These are phyloP conservation scores for Cyanoramphus novaezelandiae DNA, from an alignment of 2,113 vertebrate genomes.

Conservation along the genomic window DNA sequence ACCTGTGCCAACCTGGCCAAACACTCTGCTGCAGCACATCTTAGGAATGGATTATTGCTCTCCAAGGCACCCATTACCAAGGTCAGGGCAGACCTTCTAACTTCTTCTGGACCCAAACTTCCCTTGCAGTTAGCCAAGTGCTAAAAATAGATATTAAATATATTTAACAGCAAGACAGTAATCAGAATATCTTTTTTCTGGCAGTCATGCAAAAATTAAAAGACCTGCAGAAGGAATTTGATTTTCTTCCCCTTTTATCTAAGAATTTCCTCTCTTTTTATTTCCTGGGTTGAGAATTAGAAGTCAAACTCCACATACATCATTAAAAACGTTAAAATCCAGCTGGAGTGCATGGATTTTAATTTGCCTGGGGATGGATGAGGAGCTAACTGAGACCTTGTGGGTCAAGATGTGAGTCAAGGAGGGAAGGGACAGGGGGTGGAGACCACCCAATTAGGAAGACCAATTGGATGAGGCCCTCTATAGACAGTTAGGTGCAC, in stretches of 20 bases:
- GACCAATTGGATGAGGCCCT: background rate
- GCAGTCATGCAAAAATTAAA: background rate
- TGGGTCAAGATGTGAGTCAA: background rate
- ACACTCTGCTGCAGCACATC: conserved; percentile 88
- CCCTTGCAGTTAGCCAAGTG: conserved; percentile 73
- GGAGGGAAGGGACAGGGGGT: background rate
- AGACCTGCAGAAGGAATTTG: background rate
- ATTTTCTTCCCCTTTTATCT: background rate
- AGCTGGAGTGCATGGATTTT: background rate
- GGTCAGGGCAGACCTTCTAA: conserved; percentile 76
- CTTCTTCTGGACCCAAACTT: conserved; percentile 82
- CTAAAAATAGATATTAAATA: conserved; percentile 61
- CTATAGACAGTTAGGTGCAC: background rate
- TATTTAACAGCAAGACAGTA: background rate
- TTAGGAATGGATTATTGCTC: conserved; percentile 80
- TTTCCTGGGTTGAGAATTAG: background rate
- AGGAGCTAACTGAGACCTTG: background rate
- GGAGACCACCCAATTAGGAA: background rate
- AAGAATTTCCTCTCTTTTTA: background rate
- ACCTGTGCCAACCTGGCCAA: conserved; percentile 87
- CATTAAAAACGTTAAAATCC: background rate
- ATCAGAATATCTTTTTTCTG: background rate
- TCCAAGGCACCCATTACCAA: conserved; percentile 87
- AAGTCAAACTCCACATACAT: background rate
- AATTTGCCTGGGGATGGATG: background rate